Evolutionary conservation across 2,888 invertebrate genomes (phyloP).

Genomic region (Apantesis nais): DNA sequence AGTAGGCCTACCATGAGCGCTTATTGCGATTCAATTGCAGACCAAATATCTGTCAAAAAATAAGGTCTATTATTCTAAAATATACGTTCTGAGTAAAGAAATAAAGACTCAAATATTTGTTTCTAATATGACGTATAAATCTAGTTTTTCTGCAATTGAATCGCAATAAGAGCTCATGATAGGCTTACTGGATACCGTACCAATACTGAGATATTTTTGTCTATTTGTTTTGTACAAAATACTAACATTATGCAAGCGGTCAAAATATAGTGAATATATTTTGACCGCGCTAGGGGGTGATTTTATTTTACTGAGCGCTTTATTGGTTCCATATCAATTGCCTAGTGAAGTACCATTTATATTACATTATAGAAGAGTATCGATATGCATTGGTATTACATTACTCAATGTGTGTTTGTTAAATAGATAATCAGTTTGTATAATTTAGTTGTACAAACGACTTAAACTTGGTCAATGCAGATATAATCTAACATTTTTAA

Average conservation of each 20-base stretch:
- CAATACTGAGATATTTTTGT: not conserved
- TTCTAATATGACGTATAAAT: too few species aligned
- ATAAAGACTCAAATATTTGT: too few species aligned
- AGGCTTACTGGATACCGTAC: not conserved
- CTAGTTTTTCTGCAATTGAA: too few species aligned
- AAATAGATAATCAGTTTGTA: not conserved
- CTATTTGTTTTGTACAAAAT: conserved; percentile 28
- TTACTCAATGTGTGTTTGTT: too few species aligned
- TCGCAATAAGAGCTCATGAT: too few species aligned
- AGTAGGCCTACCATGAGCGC: too few species aligned
- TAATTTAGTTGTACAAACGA: not conserved
- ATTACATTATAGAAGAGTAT: conserved; percentile 15
- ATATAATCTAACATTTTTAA: too few species aligned
- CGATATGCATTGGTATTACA: conserved; percentile 9
- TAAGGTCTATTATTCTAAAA: too few species aligned
- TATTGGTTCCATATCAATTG: conserved; percentile 66
- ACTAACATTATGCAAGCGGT: conserved; percentile 70
- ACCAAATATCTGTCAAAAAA: too few species aligned
- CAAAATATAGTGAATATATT: conserved; percentile 73
- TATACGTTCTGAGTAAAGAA: too few species aligned
- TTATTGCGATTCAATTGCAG: too few species aligned
- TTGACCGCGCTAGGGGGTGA: conserved; percentile 72
- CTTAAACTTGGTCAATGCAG: not conserved
- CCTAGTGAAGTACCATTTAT: conserved; percentile 28
- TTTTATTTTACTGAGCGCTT: conserved; percentile 67